These are phyloP conservation scores for Oscheius myriophilus DNA, from an alignment of 2,888 invertebrate genomes.

Conservation along the genomic window DNA sequence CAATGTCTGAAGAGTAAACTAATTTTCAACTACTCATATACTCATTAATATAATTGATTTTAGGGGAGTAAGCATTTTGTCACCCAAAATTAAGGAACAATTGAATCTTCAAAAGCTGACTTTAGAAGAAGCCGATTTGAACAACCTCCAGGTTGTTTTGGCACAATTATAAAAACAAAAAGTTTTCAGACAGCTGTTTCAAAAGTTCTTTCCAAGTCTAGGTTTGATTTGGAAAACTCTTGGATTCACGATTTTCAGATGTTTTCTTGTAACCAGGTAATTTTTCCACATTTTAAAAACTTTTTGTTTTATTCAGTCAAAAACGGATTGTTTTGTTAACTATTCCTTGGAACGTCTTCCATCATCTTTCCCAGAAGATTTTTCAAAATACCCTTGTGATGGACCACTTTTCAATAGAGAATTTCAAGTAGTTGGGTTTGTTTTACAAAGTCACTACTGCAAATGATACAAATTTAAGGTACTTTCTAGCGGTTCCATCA, in stretches of 20 bases:
- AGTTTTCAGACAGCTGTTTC: slow-evolving; percentile 10
- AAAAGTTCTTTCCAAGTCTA: not conserved
- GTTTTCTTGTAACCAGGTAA: slow-evolving; percentile 1
- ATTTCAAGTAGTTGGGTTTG: slow-evolving; percentile 42
- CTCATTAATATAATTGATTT: not conserved
- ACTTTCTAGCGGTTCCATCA: slow-evolving; percentile 44
- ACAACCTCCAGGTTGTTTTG: not conserved
- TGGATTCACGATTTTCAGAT: slow-evolving; percentile 11
- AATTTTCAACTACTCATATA: no score
- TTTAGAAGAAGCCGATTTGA: not conserved
- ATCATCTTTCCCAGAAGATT: slow-evolving; percentile 43
- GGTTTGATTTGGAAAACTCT: not conserved
- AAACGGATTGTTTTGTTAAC: slow-evolving; percentile 30
- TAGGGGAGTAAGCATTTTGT: not conserved
- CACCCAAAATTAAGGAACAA: not conserved
- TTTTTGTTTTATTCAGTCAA: no score
- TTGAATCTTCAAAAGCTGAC: not conserved
- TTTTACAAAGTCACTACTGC: not conserved
- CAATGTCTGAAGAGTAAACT: no score
- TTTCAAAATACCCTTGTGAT: slow-evolving; percentile 40
- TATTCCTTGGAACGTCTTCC: slow-evolving; percentile 28
- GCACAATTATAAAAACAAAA: not conserved
- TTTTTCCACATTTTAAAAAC: no score
- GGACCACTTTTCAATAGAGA: slow-evolving; percentile 43
- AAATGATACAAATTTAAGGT: slow-evolving; percentile 32